A percentile compares a stretch with the other conserved stretches of the same genome.
phyloP scores from a whole-genome alignment of 2,797 vertebrate genomes.

The Ciconia nigra region DNA sequence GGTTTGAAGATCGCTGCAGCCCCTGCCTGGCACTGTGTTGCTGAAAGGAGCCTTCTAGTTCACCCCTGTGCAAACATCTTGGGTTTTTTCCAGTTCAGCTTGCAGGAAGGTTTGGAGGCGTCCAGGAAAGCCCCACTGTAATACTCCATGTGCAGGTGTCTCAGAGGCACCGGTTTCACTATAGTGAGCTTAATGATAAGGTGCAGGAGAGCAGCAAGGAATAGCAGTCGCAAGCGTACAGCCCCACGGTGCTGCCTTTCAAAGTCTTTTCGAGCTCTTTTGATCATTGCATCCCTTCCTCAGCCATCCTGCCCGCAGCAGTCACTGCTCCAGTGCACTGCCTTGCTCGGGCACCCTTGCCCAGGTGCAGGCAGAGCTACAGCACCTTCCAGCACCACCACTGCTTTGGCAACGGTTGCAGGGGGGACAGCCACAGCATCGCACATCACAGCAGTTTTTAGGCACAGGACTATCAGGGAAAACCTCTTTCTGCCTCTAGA shows the following conservation, averaged over 20 bases:
- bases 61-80: neutral
- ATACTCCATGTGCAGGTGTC: neutral
- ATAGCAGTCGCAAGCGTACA: rapidly evolving
- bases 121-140: neutral
- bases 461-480: neutral
- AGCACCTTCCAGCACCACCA: neutral
- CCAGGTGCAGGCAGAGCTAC: neutral
- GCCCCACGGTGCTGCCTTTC: neutral
- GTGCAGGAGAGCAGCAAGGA: neutral
- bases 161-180: neutral
- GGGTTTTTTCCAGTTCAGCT: neutral
- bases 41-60: neutral
- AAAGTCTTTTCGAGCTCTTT: neutral
- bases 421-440: neutral
- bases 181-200: neutral
- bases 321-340: neutral
- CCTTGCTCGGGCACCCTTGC: neutral
- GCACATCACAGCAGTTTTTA: neutral
- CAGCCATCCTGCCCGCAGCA: neutral
- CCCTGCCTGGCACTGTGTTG: neutral
- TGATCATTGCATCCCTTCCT: too few relatives aligned
- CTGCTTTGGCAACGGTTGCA: neutral
- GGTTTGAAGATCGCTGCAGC: neutral
- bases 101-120: neutral
- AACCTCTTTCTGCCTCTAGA: neutral